These are phyloP conservation scores for Choloepus didactylus DNA, from an alignment of 2,797 vertebrate species.

Conservation along the genomic window DNA sequence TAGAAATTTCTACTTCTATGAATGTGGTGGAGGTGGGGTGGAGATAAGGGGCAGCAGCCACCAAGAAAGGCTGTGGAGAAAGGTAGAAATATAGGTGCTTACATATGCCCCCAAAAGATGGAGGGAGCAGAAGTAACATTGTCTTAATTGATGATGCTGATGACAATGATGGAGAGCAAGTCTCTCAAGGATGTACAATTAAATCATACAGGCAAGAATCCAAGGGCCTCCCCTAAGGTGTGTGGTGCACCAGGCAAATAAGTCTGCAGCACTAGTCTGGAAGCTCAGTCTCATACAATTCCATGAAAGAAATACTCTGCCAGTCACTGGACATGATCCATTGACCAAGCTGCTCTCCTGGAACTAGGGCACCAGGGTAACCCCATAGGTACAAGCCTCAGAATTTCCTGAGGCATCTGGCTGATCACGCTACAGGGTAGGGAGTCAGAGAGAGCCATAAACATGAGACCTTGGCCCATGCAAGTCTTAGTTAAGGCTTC, in stretches of 20 bases:
- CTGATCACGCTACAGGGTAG: not conserved
- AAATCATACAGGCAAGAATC: too few relatives aligned
- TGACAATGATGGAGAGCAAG: not conserved
- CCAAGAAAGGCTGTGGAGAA: not conserved
- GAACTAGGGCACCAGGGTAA: not conserved
- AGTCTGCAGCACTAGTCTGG: not conserved
- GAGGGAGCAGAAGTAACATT: not conserved
- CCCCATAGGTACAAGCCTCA: not conserved
- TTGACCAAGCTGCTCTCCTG: not conserved
- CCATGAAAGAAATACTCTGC: not conserved
- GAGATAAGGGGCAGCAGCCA: not conserved
- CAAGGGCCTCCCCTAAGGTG: not conserved
- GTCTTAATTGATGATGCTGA: not conserved
- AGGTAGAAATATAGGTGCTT: not conserved
- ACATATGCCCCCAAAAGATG: too few relatives aligned
- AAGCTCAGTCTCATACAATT: not conserved
- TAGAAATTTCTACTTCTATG: not conserved
- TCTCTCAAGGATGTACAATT: not conserved
- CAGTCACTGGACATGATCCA: too few relatives aligned
- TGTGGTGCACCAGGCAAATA: not conserved
- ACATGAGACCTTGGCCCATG: not conserved
- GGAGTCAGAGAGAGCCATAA: not conserved
- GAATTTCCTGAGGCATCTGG: not conserved
- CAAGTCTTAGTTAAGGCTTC: not conserved
- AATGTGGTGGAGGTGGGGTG: not conserved